These are phyloP conservation scores for Ciona savignyi DNA, from an alignment of 23 tunicate species.

Conservation along the genomic window DNA sequence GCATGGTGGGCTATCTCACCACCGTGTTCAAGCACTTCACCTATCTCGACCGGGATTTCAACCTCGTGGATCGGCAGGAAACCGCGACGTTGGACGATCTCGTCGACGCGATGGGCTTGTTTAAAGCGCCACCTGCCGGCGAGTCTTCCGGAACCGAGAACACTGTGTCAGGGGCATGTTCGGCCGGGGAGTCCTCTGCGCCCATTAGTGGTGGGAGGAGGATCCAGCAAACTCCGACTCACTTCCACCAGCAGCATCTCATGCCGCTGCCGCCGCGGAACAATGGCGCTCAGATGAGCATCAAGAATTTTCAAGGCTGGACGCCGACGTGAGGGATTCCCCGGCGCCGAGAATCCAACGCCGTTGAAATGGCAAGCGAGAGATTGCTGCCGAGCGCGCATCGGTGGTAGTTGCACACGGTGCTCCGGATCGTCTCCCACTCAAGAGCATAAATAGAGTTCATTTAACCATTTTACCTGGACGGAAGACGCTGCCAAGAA, in stretches of 20 bases:
- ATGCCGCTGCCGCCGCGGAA: conserved; percentile 27
- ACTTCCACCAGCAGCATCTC: conserved; percentile 10
- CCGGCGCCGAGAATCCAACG: not conserved
- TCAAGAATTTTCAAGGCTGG: conserved; percentile 31
- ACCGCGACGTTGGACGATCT: conserved; percentile 65
- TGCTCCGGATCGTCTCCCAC: too few relatives aligned
- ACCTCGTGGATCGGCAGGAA: conserved; percentile 57
- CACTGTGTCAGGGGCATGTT: not conserved
- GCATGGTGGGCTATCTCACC: conserved; percentile 66
- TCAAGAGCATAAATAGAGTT: too few relatives aligned
- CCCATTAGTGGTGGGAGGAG: conserved; percentile 10
- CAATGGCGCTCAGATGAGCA: conserved; percentile 30
- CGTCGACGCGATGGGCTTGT: conserved; percentile 53
- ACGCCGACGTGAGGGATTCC: conserved; percentile 21
- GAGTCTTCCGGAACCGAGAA: not conserved
- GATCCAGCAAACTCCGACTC: not conserved
- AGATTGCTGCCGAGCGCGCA: not conserved
- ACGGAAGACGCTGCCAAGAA: too few relatives aligned
- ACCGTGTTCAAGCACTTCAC: conserved; percentile 72
- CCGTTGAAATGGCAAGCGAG: too few relatives aligned
- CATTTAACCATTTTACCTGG: too few relatives aligned
- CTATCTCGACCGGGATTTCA: conserved; percentile 60
- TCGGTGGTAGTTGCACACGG: not conserved
- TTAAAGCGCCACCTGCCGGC: conserved; percentile 20
- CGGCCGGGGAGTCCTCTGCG: not conserved